Evolutionary conservation across 2,888 invertebrate species (phyloP).

Genomic region (Cinara cedri): DNA sequence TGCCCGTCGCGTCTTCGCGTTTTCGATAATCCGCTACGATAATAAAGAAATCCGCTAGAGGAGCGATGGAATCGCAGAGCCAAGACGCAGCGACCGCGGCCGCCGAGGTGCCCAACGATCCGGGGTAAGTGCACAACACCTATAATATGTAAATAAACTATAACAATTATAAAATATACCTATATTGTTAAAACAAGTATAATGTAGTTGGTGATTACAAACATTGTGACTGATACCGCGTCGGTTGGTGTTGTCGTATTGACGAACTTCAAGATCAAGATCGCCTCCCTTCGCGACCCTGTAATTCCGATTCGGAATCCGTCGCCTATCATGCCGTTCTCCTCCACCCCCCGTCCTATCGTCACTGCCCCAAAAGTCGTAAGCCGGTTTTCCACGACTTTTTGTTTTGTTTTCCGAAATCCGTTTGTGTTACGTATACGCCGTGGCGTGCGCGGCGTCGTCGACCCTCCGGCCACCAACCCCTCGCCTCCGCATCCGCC

Average conservation of each 20-base stretch:
- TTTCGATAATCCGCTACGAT: not conserved
- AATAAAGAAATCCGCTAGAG: not conserved
- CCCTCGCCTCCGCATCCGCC: not conserved
- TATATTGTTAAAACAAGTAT: too few species aligned
- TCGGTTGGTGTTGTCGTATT: too few species aligned
- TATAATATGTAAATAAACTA: too few species aligned
- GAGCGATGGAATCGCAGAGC: conserved; percentile 74
- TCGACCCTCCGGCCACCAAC: not conserved
- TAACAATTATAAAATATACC: not conserved
- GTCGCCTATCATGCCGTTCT: not conserved
- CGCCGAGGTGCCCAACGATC: conserved; percentile 86
- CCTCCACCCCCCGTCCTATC: not conserved
- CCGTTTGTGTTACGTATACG: too few species aligned
- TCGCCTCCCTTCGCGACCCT: not conserved
- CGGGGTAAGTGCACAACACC: conserved; percentile 60
- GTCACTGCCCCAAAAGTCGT: too few species aligned
- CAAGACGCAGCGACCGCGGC: conserved; percentile 80
- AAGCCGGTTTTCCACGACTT: too few species aligned
- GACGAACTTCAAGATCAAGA: too few species aligned
- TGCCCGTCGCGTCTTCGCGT: too few species aligned
- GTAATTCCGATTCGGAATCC: conserved; percentile 34
- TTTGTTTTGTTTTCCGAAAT: too few species aligned
- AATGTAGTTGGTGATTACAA: too few species aligned
- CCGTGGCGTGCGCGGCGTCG: not conserved
- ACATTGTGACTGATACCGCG: too few species aligned